A percentile compares a stretch with the other conserved stretches of the same genome.
Evolutionary conservation across 2,888 invertebrate genomes (phyloP).

Genomic region (Drosophila fulvimacula): DNA sequence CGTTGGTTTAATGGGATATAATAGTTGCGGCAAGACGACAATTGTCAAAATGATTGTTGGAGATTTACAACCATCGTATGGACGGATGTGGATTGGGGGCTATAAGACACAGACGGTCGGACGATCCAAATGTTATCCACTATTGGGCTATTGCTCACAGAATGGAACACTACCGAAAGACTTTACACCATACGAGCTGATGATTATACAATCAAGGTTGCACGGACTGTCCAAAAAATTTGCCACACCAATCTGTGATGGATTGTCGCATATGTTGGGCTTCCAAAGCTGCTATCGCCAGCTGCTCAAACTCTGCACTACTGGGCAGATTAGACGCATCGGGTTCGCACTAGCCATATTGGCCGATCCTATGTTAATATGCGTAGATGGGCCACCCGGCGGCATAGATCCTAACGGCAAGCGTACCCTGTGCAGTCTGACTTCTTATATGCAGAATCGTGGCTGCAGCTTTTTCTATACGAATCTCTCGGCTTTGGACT

Average conservation of each 20-base stretch:
- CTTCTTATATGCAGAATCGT: constrained; percentile 40
- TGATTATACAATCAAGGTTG: constrained; percentile 42
- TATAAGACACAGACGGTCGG: constrained; percentile 16
- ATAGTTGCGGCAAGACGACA: constrained; percentile 56
- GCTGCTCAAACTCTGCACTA: constrained; percentile 33
- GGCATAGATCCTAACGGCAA: constrained; percentile 61
- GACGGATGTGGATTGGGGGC: constrained; percentile 56
- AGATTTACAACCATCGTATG: constrained; percentile 31
- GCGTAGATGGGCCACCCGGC: constrained; percentile 58
- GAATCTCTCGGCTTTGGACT: constrained; percentile 86
- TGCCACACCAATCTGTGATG: constrained; percentile 27
- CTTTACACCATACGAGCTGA: constrained; percentile 55
- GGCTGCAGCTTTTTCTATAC: constrained; percentile 59
- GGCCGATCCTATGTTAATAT: constrained; percentile 51
- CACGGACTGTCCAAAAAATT: constrained; percentile 38
- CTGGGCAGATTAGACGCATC: constrained; percentile 58
- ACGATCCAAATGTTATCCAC: constrained; percentile 32
- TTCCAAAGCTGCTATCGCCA: constrained; percentile 41
- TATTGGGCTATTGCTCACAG: constrained; percentile 66
- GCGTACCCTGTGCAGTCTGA: constrained; percentile 83
- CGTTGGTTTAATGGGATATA: constrained; percentile 56
- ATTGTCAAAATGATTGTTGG: constrained; percentile 49
- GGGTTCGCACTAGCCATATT: constrained; percentile 60
- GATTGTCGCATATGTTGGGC: constrained; percentile 58
- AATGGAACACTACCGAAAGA: constrained; percentile 25